Percentiles rank a stretch among this genome's conserved stretches.
These are phyloP conservation scores for Xenops minutus DNA, from an alignment of 2,797 vertebrate species.

Conservation along the genomic window DNA sequence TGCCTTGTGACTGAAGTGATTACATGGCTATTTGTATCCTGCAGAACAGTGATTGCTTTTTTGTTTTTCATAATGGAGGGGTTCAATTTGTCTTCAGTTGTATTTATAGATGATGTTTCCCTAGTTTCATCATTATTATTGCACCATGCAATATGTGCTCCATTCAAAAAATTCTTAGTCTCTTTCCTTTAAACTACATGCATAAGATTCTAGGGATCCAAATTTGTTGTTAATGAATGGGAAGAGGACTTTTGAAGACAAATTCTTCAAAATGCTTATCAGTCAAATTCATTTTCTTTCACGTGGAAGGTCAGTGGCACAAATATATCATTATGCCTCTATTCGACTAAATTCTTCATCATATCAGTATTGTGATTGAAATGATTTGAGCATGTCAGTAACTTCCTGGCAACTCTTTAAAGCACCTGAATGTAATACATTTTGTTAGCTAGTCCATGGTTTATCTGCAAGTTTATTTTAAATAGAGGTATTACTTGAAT, in stretches of 20 bases:
- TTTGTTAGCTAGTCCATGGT: background rate
- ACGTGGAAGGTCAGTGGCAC: background rate
- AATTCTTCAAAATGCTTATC: background rate
- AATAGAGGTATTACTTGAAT: background rate
- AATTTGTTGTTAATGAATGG: background rate
- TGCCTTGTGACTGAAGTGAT: background rate
- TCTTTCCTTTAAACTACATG: background rate
- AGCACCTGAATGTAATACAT: constrained; percentile 25
- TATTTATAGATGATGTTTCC: background rate
- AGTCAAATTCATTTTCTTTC: background rate
- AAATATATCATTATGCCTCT: background rate
- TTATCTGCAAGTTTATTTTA: constrained; percentile 7
- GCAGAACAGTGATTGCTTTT: background rate
- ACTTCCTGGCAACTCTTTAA: constrained; percentile 39
- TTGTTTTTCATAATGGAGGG: background rate
- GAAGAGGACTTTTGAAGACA: background rate
- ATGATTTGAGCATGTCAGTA: constrained; percentile 14
- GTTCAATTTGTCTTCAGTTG: background rate
- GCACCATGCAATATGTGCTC: background rate
- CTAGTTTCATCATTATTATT: background rate
- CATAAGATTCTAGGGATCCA: background rate
- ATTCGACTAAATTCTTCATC: background rate
- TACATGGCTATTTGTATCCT: background rate
- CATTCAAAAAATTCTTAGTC: background rate
- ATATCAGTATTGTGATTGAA: background rate